Base-by-base conservation (phyloP, 1,140 invertebrate genomes). In the Pseudoatta argentina region DNA sequence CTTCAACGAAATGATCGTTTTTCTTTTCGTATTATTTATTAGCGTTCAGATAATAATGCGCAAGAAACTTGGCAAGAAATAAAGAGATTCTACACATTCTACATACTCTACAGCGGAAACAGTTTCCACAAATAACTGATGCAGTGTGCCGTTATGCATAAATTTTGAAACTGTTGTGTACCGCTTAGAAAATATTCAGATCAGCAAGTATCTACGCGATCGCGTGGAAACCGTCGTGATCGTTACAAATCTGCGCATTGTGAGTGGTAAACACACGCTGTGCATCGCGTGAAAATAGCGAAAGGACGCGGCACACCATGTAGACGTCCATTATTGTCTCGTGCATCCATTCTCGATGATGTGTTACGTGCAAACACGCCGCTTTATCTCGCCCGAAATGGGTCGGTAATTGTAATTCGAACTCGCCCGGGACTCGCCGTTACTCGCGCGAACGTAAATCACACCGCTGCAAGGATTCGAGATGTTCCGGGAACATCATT, bases 361-460 rank as follows among this genome's bases (percentile, higher is more conserved):
- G 75, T 78, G 86, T 87, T 77, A 87, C 82, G 86, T 86, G 86
- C 75, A 86, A 87, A 87, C 66, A n/a, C 55, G 44, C 30, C 82
- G 66, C 72, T 87, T 86, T 85, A 78, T 78, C 73, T 66, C 82
- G 63, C 30, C 39, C 44, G 53, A 86, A 86, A 87, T 63, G 44
- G 66, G 39, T 64, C 53, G 75, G 82, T 85, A 87, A 87, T 85
- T 77, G 82, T 85, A 75, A 85, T 85, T 64, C 82, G 30, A 77
- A 77, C 44, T 77, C 30, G 44, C n/a, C 59, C 55, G 44, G 51
- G 59, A 72, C 55, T n/a, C 63, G 79, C 67, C 67, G 79, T 73
- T 82, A 82, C 69, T 73, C 67, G 12, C 55, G 44, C 53, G 69
- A n/a, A 39, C 27, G 53, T 61, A 73, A 73, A 73, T 83, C 79